phyloP scores from a whole-genome alignment of 2,113 vertebrate species.

The Colistium nudipinnis region DNA sequence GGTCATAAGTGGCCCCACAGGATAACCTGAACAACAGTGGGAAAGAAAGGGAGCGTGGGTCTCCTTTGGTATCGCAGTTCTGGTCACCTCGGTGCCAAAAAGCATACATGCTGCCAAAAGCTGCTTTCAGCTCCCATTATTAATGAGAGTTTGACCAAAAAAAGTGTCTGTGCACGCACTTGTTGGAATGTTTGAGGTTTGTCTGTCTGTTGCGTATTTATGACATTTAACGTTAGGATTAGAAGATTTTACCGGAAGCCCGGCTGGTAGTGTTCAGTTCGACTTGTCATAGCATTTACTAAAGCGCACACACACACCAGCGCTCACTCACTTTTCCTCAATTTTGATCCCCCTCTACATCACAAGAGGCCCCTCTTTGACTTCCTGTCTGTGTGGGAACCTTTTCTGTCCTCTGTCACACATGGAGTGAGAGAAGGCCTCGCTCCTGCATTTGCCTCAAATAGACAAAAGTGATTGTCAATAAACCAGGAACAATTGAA shows the following conservation, averaged over 20 bases:
- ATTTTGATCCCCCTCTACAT: constrained; percentile 61
- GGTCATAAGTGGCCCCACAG: constrained; percentile 80
- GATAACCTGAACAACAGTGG: constrained; percentile 85
- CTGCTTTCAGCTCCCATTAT: constrained; percentile 54
- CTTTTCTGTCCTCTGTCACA: constrained; percentile 77
- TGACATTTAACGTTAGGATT: background rate
- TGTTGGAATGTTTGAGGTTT: constrained; percentile 13
- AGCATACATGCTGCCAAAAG: constrained; percentile 60
- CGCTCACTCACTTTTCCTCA: constrained; percentile 32
- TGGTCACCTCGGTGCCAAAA: constrained; percentile 68
- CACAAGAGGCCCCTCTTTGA: constrained; percentile 75
- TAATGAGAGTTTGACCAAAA: constrained; percentile 59
- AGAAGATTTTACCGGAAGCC: background rate
- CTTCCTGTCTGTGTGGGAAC: constrained; percentile 85
- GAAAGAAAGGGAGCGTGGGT: constrained; percentile 76
- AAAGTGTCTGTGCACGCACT: constrained; percentile 25
- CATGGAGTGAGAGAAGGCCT: constrained; percentile 72
- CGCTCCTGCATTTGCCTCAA: constrained; percentile 67
- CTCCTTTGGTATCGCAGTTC: constrained; percentile 56
- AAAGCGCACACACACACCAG: constrained; percentile 30
- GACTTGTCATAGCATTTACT: constrained; percentile 19
- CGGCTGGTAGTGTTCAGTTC: background rate
- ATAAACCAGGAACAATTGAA: constrained; percentile 75
- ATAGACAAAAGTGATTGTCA: constrained; percentile 77
- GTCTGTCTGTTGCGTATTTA: constrained; percentile 2